Evolutionary conservation across 2,888 invertebrate species (phyloP), one percentile per base, ranked within the genome.

Genomic region (Drosophila koepferae): DNA sequence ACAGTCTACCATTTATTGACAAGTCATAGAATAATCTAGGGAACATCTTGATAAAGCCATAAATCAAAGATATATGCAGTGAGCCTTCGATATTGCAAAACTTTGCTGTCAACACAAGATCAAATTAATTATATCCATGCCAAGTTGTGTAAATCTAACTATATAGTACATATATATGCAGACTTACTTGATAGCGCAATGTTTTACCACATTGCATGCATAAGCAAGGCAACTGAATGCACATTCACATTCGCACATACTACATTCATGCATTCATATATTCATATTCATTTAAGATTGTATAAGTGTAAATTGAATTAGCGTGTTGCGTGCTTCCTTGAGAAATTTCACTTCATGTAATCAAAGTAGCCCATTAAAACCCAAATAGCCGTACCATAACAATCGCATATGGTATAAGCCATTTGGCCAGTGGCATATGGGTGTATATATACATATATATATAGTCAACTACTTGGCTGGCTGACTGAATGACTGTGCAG

Each of bases 311-410:
- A 64, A 66, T 70, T 78, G 43, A 78, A 74, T 79, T 77, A 70
- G 58, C 68, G 70, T 66, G 74, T 84, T 85, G 87, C 80, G 66
- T 79, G 82, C 83, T 84, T 84, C 83, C 83, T 84, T 84, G 88
- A 85, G 83, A 84, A 87, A 84, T 82, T 87, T 82, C 70, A 73
- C 85, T 48, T 53, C 56, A 79, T 85, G 85, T 84, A 83, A 82
- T 59, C 75, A 64, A 81, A 77, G 36, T 65, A 43, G 63, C 55
- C 72, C 70, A 78, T 80, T 80, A 76, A 76, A 69, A 63, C 60
- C 56, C 77, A 68, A 61, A 79, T 36, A 71, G 48, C 41, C 63
- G 44, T 38, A 56, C 70, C 49, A 70, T 63, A 63, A 72, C 68
- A 63, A 43, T 44, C 38, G 34, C 46, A 73, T 46, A 54, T 41